Base-by-base conservation (phyloP, 2,888 invertebrate species). In the Lasioglossum leucozonium region DNA sequence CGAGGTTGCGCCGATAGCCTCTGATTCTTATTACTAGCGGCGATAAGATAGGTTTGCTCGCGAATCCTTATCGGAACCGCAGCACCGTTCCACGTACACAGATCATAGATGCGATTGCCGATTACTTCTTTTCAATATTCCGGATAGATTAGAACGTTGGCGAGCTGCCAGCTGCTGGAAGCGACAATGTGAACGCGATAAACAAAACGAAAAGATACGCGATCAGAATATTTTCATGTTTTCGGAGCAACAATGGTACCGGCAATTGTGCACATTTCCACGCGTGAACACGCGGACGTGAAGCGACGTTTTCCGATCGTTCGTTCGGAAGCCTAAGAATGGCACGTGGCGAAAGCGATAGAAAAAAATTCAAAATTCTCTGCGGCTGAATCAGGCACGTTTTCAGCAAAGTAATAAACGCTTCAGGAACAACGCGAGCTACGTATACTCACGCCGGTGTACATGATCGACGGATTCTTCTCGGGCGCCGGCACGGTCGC, bases 401-500 rank as follows among this genome's bases (percentile, higher is more conserved):
- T n/a, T n/a, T n/a, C n/a, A n/a, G n/a, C n/a, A n/a, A n/a, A n/a
- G n/a, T n/a, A n/a, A n/a, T n/a, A n/a, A n/a, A n/a, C n/a, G n/a
- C 5, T 47, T 4, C 5, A 47, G 47, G 47, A 47, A 8, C 22
- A 8, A 51, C 51, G 22, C 4, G 16, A 62, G 6, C 30, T 8
- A 8, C 6, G 4, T 6, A 10, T 76, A 87, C 87, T 87, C 79
- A 87, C 87, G 0, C 98, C 98, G 22, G 97, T 97, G 92, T 98
- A 98, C n/a, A 97, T 95, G 87, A 98, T 96, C 89, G 97, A 96
- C 1, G 98, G 98, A 89, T 96, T 96, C 4, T 95, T 96, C 86
- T 97, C 96, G 0, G 97, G 97, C 58, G 96, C 96, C 6, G 97
- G 97, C 72, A 97, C 93, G 37, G 1, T 67, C 5, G 89, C 86